Conservation (phyloP, 2,113 vertebrate species). For the Neotragus pygmaeus region DNA sequence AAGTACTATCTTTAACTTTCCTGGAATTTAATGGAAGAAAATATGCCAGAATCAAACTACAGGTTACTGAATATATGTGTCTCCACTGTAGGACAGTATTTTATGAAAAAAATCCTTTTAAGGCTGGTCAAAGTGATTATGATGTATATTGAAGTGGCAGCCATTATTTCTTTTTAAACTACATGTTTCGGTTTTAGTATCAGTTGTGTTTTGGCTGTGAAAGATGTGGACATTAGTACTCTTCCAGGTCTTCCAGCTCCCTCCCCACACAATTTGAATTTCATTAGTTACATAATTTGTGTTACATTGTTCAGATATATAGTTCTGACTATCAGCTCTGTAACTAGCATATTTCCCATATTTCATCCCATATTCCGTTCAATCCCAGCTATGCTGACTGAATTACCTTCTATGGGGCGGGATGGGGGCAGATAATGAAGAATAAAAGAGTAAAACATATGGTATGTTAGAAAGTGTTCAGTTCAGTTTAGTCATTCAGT, state of each 20-base stretch:
- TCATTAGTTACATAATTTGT: neutral
- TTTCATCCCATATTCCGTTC: neutral
- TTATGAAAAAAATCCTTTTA: neutral
- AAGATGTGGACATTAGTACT: neutral
- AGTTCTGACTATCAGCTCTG: neutral
- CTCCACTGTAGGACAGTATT: neutral
- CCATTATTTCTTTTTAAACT: neutral
- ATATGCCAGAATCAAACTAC: neutral
- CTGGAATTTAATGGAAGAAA: slow-evolving; percentile 30
- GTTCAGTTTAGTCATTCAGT: neutral
- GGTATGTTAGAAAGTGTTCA: neutral
- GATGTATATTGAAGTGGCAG: neutral
- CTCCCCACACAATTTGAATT: neutral
- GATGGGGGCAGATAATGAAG: neutral
- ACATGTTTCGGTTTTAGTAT: neutral
- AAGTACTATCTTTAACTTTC: slow-evolving; percentile 5
- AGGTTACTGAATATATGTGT: neutral
- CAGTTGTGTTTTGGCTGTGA: neutral
- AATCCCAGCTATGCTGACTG: neutral
- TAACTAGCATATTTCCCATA: neutral
- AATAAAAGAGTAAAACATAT: neutral
- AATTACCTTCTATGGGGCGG: neutral
- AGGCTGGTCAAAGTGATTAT: neutral
- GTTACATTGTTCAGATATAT: neutral
- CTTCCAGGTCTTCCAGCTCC: neutral